Percentiles rank a stretch among this genome's conserved stretches.
phyloP scores from a whole-genome alignment of 2,113 vertebrate species.

The Thymallus thymallus region DNA sequence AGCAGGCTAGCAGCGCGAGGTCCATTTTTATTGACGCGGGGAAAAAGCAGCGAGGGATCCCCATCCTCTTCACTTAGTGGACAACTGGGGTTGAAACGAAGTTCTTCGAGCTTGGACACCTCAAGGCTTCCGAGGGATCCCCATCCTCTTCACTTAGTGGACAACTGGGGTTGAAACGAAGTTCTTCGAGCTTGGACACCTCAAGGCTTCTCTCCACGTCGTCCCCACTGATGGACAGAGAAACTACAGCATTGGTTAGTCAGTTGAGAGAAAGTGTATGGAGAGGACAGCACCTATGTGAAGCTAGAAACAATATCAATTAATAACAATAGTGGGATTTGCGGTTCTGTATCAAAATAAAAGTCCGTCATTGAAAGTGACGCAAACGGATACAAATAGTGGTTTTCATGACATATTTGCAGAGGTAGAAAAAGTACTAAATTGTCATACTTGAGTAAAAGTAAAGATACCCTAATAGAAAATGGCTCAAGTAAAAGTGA shows the following conservation, averaged over 20 bases:
- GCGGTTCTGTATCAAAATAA: too few relatives aligned
- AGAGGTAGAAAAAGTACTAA: too few relatives aligned
- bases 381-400: too few relatives aligned
- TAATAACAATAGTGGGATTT: too few relatives aligned
- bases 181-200: background rate
- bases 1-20: constrained; percentile 11
- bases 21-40: background rate
- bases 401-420: too few relatives aligned
- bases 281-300: background rate
- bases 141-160: constrained; percentile 5
- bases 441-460: too few relatives aligned
- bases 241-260: background rate
- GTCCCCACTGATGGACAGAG: background rate
- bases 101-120: background rate
- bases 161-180: background rate
- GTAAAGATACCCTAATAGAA: too few relatives aligned
- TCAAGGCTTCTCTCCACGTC: constrained; percentile 12
- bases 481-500: too few relatives aligned
- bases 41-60: background rate
- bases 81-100: background rate
- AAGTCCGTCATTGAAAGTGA: too few relatives aligned
- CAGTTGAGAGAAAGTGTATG: background rate
- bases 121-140: too few relatives aligned
- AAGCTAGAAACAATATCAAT: too few relatives aligned
- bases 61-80: constrained; percentile 5